phyloP scores from a whole-genome alignment of 2,113 vertebrate species.

The Brevimyrus niger region DNA sequence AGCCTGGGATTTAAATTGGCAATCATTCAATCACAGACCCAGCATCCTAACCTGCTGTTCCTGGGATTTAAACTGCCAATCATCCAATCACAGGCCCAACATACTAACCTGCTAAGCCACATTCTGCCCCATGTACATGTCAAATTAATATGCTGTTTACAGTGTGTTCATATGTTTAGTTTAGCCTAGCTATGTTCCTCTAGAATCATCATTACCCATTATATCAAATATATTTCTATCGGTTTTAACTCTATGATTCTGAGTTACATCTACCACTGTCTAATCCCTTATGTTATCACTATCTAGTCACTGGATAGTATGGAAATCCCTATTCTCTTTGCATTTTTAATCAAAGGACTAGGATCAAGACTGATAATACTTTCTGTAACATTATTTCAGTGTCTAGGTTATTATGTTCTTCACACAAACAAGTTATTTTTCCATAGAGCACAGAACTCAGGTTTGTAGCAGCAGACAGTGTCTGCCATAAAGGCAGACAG shows the following conservation, averaged over 20 bases:
- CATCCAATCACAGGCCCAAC: not conserved
- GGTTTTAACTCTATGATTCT: not conserved
- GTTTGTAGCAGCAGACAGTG: not conserved
- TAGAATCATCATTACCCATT: not conserved
- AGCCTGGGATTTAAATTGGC: not conserved
- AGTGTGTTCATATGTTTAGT: not conserved
- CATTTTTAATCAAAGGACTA: not conserved
- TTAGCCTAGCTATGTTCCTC: not conserved
- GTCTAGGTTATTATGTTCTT: not conserved
- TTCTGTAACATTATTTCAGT: not conserved
- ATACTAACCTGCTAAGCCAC: not conserved
- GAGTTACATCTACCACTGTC: not conserved
- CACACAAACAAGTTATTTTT: not conserved
- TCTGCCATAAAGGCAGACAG: not conserved
- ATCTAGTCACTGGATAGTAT: not conserved
- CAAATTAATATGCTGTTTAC: not conserved
- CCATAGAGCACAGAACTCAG: not conserved
- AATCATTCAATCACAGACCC: not conserved
- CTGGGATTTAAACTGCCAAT: not conserved
- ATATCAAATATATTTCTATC: not conserved
- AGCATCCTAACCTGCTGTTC: not conserved
- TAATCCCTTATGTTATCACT: not conserved
- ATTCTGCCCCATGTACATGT: not conserved
- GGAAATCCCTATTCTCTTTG: not conserved
- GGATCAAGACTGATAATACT: not conserved